Evolutionary conservation across 2,888 invertebrate genomes (phyloP).

Genomic region (Lissocephala sabroskyi): DNA sequence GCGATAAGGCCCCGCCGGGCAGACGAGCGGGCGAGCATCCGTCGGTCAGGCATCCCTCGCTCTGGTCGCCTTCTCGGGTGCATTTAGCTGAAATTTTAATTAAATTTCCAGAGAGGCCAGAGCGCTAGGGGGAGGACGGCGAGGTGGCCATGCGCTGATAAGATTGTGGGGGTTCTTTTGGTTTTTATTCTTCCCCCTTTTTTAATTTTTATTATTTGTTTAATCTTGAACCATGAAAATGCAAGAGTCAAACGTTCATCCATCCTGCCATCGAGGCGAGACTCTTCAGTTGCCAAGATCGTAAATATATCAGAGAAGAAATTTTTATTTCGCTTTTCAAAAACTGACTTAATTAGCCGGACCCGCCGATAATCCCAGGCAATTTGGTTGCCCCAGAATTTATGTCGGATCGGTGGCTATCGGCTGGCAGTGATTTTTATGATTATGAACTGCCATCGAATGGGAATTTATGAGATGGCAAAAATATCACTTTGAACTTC

Average conservation of each 20-base stretch:
- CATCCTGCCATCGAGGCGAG: conserved; percentile 2
- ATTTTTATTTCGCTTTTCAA: not conserved
- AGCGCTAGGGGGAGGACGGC: not conserved
- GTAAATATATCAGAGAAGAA: conserved; percentile 39
- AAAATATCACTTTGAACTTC: no score
- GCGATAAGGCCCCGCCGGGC: conserved; percentile 42
- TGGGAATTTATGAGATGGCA: no score
- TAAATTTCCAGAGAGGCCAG: conserved; percentile 29
- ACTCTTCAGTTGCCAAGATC: conserved; percentile 25
- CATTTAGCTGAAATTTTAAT: conserved; percentile 45
- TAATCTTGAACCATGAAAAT: conserved; percentile 23
- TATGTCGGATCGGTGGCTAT: no score
- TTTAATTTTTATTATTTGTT: conserved; percentile 13
- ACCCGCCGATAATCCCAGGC: conserved; percentile 39
- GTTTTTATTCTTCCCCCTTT: not conserved
- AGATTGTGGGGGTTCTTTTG: not conserved
- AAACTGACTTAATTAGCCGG: conserved; percentile 27
- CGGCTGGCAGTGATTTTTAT: no score
- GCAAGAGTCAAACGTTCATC: not conserved
- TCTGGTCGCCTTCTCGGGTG: no score
- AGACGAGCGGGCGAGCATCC: not conserved
- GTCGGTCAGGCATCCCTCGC: no score
- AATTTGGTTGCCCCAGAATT: conserved; percentile 40
- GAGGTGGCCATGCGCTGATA: not conserved
- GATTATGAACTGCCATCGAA: not conserved